Evolutionary conservation across 2,113 vertebrate species (phyloP), one percentile per base, ranked within the genome.

Genomic region (Pachypanchax playfairii): DNA sequence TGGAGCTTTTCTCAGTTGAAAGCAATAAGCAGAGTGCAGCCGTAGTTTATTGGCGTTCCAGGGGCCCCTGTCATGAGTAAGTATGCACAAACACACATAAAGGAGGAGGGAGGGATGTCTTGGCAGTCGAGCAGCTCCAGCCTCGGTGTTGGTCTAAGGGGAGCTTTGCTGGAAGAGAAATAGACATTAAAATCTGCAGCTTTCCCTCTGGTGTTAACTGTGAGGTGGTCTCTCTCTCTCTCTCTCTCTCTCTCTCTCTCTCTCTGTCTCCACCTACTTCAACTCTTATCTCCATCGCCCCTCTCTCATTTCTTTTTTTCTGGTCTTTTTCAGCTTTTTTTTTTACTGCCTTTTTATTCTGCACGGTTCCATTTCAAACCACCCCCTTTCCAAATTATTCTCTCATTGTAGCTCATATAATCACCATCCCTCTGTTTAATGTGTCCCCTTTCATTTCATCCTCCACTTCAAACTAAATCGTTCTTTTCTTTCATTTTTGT

Each of bases 211-310:
- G 64, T 78, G 47, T 76, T 82, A 54, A 79, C 68, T 75, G 64
- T 68, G 25, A 73, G 78, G 80, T 87, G 83, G 79, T 80, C 80
- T 82, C 52, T 64, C 41, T 77, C 56, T 61, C 21, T 69, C 48
- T 69, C 59, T 63, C 50, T 74, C 75, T 57, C 51, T n/a, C n/a
- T 80, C 80, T 82, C 52, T 64, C 41, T 77, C 56, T 61, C 21
- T 69, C 48, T 69, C 59, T 63, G 53, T 74, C 75, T 57, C 51
- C 76, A 63, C 51, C 48, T 65, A 71, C 65, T 63, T 31, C 51
- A 58, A 39, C 75, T 69, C 70, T n/a, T 76, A 79, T 43, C 49
- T 80, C 70, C 63, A 57, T 22, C 2, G 15, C 69, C 7, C 43
- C 28, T 48, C 73, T 64, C 56, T 76, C 60, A 47, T 77, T 72